Base-by-base conservation (phyloP, 1,140 invertebrate genomes). In the Contarinia nasturtii region DNA sequence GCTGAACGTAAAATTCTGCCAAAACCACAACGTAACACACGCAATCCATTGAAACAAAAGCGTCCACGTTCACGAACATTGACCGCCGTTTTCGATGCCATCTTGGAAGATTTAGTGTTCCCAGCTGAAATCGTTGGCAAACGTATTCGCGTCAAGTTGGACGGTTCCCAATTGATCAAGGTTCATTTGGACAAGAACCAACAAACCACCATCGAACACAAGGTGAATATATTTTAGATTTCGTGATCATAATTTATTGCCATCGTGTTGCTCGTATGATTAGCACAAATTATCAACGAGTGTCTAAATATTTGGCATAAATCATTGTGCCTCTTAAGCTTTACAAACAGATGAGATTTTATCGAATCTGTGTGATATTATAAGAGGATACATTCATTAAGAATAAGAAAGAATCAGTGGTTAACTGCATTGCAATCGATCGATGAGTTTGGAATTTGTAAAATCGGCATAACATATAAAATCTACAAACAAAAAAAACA, bases 41-140 rank as follows among this genome's bases (percentile, higher is more conserved):
- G 87, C 52, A 85, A 79, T 45, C 88, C 89, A 55, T 82, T 82
- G 58, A 98, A 98, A 75, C 95, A 99, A 65, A 98, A 98, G 75
- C 78, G 95, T 65, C 95, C 95, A 49, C 81, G 89, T 57, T 77
- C 75, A 42, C 73, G 95, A 56, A 98, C 95, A 36, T 71, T 99
- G 49, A 98, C 94, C 45, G 76, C 90, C 56, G 96, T 99, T 7
- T 97, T 99, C 65, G 93, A 98, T 68, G 82, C 84, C 48, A 88
- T 97, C 58, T 69, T 98, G 42, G 91, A 97, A 62, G 96, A 99
- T 71, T 70, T 99, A 50, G 94, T 98, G 36, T 98, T 87, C 69
- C 96, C 96, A 17, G 94, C 96, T 48, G 96, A 99, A 74, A 98
- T 99, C 60, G 93, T 99, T 48, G 96, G 96, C 58, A 98, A 97